Conservation (phyloP, 1,140 invertebrate genomes). For the Vanessa atalanta region DNA sequence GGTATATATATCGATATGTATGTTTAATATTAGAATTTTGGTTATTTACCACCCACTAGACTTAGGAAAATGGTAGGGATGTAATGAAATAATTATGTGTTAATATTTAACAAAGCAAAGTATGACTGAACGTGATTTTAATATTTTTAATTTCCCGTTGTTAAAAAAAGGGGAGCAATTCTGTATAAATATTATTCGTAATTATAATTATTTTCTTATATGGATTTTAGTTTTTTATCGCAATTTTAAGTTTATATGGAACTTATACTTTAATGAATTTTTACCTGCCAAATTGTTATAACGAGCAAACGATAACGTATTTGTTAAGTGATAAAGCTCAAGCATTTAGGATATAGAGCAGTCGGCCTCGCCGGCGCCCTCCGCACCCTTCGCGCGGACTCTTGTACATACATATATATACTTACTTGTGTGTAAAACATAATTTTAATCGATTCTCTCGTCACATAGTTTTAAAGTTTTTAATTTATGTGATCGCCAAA, state of each 20-base stretch:
- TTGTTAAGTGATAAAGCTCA: slow-evolving; percentile 75
- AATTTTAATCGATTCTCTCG: slow-evolving; percentile 78
- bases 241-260: slow-evolving; percentile 70
- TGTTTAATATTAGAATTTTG: slow-evolving; percentile 80
- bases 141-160: slow-evolving; percentile 68
- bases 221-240: slow-evolving; percentile 77
- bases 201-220: slow-evolving; percentile 69
- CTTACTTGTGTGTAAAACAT: slow-evolving; percentile 76
- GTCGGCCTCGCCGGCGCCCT: slow-evolving; percentile 20
- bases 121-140: slow-evolving; percentile 78
- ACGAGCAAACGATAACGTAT: slow-evolving; percentile 70
- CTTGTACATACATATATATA: slow-evolving; percentile 70
- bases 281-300: slow-evolving; percentile 77
- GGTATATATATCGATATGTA: slow-evolving; percentile 80
- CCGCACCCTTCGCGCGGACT: slow-evolving; percentile 63
- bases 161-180: slow-evolving; percentile 68
- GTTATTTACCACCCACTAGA: slow-evolving; percentile 79
- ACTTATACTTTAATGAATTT: slow-evolving; percentile 75
- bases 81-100: slow-evolving; percentile 78
- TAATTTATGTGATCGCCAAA: slow-evolving; percentile 80
- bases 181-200: slow-evolving; percentile 78
- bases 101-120: slow-evolving; percentile 78
- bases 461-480: slow-evolving; percentile 78
- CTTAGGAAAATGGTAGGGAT: slow-evolving; percentile 76
- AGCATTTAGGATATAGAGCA: slow-evolving; percentile 67